Evolutionary conservation across 2,888 invertebrate species (phyloP).

Genomic region (Pemphredon lugubris): DNA sequence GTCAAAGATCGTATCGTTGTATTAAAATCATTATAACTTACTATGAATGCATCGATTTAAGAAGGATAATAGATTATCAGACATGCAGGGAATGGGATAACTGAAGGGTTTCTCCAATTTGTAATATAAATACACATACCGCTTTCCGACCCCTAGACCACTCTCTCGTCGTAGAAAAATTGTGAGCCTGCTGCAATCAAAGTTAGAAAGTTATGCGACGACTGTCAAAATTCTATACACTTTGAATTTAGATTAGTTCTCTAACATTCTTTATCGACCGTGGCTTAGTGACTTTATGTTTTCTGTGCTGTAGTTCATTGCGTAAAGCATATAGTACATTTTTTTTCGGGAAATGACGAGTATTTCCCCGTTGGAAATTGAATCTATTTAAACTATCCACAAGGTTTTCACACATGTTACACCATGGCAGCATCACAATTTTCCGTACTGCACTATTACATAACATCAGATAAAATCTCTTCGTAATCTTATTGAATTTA

Average conservation of each 20-base stretch:
- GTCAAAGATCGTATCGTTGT: not conserved
- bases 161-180: conserved; percentile 88
- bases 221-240: not conserved
- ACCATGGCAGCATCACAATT: conserved; percentile 69
- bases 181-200: conserved; percentile 85
- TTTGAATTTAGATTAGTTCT: not conserved
- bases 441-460: conserved; percentile 70
- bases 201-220: conserved; percentile 47
- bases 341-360: not conserved
- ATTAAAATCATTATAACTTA: conserved; percentile 49
- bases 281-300: no score
- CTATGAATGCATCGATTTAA: conserved; percentile 37
- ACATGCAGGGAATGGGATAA: conserved; percentile 29
- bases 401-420: conserved; percentile 46
- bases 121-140: conserved; percentile 83
- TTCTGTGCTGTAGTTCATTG: not conserved
- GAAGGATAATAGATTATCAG: conserved; percentile 8
- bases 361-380: conserved; percentile 24
- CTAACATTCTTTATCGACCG: no score
- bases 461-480: conserved; percentile 67
- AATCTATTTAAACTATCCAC: conserved; percentile 7
- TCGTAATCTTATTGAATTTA: conserved; percentile 29
- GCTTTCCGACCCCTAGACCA: conserved; percentile 91
- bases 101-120: conserved; percentile 28
- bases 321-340: not conserved